Percentiles rank a stretch among this genome's conserved stretches.
phyloP scores from a whole-genome alignment of 2,113 vertebrate species.

The Martes martes region DNA sequence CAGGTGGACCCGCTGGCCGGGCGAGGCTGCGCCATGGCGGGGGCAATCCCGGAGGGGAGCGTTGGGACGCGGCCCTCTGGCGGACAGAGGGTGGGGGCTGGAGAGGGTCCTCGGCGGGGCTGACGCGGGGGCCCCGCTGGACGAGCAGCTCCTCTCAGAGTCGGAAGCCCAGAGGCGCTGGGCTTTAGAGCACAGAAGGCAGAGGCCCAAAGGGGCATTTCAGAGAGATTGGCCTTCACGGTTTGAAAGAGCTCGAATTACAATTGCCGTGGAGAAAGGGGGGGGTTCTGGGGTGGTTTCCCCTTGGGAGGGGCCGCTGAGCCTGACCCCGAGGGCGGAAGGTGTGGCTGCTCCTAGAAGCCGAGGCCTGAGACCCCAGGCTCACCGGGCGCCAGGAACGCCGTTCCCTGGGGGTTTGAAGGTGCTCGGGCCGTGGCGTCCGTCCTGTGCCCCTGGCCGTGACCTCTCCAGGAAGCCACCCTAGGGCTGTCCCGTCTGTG shows the following conservation, averaged over 20 bases:
- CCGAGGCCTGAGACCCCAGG: no score
- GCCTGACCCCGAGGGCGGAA: not conserved
- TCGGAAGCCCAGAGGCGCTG: not conserved
- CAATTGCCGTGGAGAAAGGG: not conserved
- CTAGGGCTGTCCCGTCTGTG: not conserved
- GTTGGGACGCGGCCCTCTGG: no score
- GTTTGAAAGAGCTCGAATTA: not conserved
- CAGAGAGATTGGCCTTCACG: not conserved
- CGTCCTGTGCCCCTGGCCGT: no score
- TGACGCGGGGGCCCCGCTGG: not conserved
- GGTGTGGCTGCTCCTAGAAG: not conserved
- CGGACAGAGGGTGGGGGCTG: no score
- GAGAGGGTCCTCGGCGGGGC: rapidly evolving
- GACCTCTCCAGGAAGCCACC: not conserved
- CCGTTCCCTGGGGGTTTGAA: no score
- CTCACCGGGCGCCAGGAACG: not conserved
- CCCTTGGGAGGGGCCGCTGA: not conserved
- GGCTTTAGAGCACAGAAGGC: not conserved
- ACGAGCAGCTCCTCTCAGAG: not conserved
- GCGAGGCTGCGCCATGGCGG: no score
- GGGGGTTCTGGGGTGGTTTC: not conserved
- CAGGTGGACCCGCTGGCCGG: not conserved
- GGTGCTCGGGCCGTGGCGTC: no score
- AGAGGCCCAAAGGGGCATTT: not conserved
- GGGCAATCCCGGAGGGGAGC: not conserved